Base-by-base conservation (phyloP, 1,140 invertebrate genomes). In the Drosophila virilis region DNA sequence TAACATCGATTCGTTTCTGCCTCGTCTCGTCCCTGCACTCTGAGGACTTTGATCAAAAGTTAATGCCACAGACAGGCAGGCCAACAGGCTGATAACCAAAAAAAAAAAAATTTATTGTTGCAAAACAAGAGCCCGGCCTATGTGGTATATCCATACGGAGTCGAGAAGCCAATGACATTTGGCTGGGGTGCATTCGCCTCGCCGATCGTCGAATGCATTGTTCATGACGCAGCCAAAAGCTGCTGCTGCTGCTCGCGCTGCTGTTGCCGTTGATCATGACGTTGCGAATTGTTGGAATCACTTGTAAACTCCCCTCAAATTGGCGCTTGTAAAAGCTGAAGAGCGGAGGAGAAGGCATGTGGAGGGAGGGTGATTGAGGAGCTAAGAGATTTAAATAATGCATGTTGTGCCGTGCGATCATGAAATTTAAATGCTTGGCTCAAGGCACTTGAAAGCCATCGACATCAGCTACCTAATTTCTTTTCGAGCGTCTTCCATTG, bases 151-250 rank as follows among this genome's bases (percentile, higher is more conserved):
- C 15, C 57, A 61, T 33, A n/a, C 42, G 10, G 8, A 42, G 15
- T 12, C 62, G 15, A 35, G 77, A 83, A 79, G 81, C 78, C 84
- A 88, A 89, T 89, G 84, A 88, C 84, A 89, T 80, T 84, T 84
- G 58, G 65, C 65, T 68, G 68, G 69, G 64, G 84, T 89, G 68
- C 84, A 88, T 78, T 88, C 77, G 83, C 84, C 84, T 75, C 51
- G 54, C 40, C 3, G 58, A 69, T 69, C 74, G 33, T n/a, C 33
- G 67, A 42, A 42, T 70, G 59, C 73, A 74, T 57, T 61, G 73
- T 57, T 55, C 73, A 75, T 70, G 67, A 75, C 59, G 66, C 57
- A 62, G 72, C 28, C 43, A 51, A 62, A 55, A 42, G 17, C 22
- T 13, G 64, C 13, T 28, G 22, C 10, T 10, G 37, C 13, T 42